These are phyloP conservation scores for Coptodon bakossiorum DNA, from an alignment of 2,113 vertebrate genomes.

Conservation along the genomic window DNA sequence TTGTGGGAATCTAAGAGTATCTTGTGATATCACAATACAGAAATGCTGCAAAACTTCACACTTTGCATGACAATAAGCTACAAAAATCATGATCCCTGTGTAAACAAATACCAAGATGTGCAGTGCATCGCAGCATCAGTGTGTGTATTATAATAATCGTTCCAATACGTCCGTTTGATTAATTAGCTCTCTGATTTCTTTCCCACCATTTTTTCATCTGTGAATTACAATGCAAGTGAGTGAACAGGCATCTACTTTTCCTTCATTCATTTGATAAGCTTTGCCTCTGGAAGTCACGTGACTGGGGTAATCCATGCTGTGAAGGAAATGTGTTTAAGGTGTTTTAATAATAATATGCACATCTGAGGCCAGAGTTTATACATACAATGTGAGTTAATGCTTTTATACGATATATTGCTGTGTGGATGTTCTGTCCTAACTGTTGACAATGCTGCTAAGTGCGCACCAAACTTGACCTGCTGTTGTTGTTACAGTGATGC, in stretches of 20 bases:
- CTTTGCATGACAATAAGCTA: neutral
- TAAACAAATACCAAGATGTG: neutral
- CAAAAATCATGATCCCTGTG: neutral
- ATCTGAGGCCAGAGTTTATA: neutral
- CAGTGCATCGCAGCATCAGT: neutral
- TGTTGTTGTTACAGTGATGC: neutral
- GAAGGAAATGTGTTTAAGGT: neutral
- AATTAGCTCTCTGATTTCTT: neutral
- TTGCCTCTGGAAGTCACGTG: neutral
- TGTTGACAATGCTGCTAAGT: neutral
- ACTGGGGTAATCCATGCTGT: neutral
- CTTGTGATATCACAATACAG: neutral
- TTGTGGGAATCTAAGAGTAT: no score
- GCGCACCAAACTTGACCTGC: neutral
- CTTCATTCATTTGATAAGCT: neutral
- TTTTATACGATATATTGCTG: neutral
- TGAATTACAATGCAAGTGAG: neutral
- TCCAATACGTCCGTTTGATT: neutral
- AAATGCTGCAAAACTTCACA: neutral
- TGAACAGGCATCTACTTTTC: neutral
- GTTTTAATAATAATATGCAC: neutral
- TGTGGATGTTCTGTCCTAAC: neutral
- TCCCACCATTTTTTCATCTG: neutral
- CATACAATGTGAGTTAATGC: neutral
- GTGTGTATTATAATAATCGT: neutral